phyloP scores from a whole-genome alignment of 2,888 invertebrate species.

The Drosophila ezoana region DNA sequence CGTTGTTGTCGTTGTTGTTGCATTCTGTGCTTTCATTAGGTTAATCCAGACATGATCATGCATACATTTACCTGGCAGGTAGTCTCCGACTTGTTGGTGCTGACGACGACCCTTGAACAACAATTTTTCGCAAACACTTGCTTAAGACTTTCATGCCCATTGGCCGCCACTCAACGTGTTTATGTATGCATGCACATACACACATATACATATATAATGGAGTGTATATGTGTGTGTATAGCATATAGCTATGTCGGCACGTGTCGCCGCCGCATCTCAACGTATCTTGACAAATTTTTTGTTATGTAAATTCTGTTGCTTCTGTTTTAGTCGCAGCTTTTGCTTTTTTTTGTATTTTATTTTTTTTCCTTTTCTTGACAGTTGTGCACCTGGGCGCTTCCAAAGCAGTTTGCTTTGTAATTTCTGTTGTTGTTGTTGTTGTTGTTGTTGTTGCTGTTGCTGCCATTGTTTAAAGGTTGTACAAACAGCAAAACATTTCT shows the following conservation, averaged over 20 bases:
- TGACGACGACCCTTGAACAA: conserved; percentile 41
- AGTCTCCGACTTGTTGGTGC: conserved; percentile 9
- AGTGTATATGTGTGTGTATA: conserved; percentile 6
- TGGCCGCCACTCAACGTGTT: conserved; percentile 24
- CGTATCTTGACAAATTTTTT: conserved; percentile 68
- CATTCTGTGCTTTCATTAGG: conserved; percentile 73
- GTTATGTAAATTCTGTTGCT: conserved; percentile 65
- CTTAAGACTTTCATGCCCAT: conserved; percentile 56
- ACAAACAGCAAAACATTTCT: conserved; percentile 58
- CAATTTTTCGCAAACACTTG: conserved; percentile 36
- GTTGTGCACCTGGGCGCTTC: conserved; percentile 68
- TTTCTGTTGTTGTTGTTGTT: conserved; percentile 22
- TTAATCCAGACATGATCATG: conserved; percentile 82
- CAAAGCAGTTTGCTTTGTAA: conserved; percentile 55
- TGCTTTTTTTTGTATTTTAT: conserved; percentile 54
- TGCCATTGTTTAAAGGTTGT: conserved; percentile 54
- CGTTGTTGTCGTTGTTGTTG: conserved; percentile 25
- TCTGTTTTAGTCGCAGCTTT: conserved; percentile 43
- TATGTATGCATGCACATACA: conserved; percentile 1
- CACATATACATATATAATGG: conserved; percentile 6
- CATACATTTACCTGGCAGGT: conserved; percentile 53
- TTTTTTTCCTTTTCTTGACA: conserved; percentile 35
- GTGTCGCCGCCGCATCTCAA: conserved; percentile 48
- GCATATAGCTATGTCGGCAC: conserved; percentile 47
- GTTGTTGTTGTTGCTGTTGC: conserved; percentile 14